Conservation (phyloP, 2,113 vertebrate species). For the Chunga burmeisteri region DNA sequence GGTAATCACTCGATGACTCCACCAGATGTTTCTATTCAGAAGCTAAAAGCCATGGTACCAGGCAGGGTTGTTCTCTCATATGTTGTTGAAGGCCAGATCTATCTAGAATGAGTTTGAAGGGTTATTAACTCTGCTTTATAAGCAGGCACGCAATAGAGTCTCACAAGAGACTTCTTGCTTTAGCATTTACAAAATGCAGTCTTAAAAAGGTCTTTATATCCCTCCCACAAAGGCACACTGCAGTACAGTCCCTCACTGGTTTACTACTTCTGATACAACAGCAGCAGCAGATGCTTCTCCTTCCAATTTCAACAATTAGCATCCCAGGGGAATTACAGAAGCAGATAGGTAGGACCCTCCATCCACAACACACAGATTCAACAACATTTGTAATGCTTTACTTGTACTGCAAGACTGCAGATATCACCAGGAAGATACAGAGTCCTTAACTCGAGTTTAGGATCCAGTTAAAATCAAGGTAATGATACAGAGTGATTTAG, state of each 20-base stretch:
- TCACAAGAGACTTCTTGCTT: neutral
- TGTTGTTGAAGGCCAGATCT: neutral
- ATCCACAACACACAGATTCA: neutral
- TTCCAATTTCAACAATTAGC: neutral
- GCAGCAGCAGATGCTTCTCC: neutral
- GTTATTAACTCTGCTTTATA: neutral
- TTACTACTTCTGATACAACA: neutral
- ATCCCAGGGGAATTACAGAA: neutral
- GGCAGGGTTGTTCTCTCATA: neutral
- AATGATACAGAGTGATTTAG: neutral
- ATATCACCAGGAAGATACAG: neutral
- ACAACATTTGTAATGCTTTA: neutral
- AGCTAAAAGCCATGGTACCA: neutral
- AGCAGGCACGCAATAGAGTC: neutral
- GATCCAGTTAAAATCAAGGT: neutral
- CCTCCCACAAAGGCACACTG: neutral
- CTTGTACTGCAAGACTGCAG: neutral
- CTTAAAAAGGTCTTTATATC: neutral
- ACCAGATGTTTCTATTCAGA: neutral
- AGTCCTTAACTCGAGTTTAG: neutral
- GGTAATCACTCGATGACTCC: neutral
- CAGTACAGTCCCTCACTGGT: neutral
- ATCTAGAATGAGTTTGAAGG: neutral
- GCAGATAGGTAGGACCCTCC: neutral
- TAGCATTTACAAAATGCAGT: neutral